Conservation (phyloP, 2,888 invertebrate genomes). For the Leptopilina syphax region DNA sequence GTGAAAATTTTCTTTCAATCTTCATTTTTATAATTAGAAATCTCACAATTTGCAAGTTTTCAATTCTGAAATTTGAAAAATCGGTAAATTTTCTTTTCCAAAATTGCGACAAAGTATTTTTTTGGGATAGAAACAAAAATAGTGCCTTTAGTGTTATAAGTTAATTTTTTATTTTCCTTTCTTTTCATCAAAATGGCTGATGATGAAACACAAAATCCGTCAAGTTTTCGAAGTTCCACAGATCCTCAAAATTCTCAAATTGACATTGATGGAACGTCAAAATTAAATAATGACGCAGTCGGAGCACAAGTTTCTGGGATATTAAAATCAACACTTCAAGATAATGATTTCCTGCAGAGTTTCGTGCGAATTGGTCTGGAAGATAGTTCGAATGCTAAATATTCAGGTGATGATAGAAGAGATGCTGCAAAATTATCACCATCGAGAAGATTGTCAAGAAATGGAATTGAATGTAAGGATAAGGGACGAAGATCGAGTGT, state of each 20-base stretch:
- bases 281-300: constrained; percentile 71
- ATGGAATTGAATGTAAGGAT: constrained; percentile 41
- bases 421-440: constrained; percentile 42
- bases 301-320: constrained; percentile 80
- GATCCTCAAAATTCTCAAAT: background rate
- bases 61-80: background rate
- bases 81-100: background rate
- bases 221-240: background rate
- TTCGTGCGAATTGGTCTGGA: constrained; percentile 85
- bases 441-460: constrained; percentile 40
- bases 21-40: constrained; percentile 19
- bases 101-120: background rate
- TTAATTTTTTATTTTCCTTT: background rate
- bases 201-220: background rate
- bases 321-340: constrained; percentile 82
- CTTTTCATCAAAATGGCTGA: constrained; percentile 10
- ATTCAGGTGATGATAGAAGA: constrained; percentile 48
- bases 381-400: constrained; percentile 74
- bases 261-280: constrained; percentile 58
- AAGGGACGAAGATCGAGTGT: constrained; percentile 47
- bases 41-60: background rate
- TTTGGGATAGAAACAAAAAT: background rate
- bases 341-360: constrained; percentile 88
- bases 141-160: background rate
- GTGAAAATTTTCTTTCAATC: constrained; percentile 17